Evolutionary conservation across 1,140 invertebrate genomes (phyloP).

Genomic region (Asobara japonica): DNA sequence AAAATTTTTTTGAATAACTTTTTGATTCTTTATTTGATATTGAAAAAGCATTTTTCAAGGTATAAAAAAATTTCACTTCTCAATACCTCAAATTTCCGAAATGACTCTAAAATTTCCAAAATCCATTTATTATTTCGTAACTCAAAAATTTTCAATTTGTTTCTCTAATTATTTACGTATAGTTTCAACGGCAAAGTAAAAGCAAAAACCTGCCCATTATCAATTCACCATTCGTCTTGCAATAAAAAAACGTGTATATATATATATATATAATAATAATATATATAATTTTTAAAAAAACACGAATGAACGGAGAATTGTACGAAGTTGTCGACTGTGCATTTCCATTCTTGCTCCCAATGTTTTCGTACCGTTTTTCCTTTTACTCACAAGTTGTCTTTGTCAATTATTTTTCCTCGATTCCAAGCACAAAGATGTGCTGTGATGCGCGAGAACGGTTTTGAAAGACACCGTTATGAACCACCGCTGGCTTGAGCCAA

Average conservation of each 20-base stretch:
- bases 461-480: slow-evolving; percentile 27
- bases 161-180: no score
- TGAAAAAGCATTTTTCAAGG: no score
- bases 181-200: no score
- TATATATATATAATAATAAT: no score
- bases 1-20: no score
- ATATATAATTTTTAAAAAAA: not conserved
- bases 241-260: not conserved
- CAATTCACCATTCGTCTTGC: not conserved
- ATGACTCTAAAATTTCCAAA: no score
- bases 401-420: slow-evolving; percentile 17
- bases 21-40: no score
- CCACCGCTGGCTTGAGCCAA: slow-evolving; percentile 16
- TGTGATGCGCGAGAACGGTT: slow-evolving; percentile 21
- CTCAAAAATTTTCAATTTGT: no score
- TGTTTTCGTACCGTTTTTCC: not conserved
- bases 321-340: not conserved
- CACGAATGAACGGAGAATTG: not conserved
- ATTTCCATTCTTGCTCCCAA: not conserved
- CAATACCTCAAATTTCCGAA: no score
- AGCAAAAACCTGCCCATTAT: no score
- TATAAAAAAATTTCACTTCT: no score
- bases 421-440: slow-evolving; percentile 12
- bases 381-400: not conserved
- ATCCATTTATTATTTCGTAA: no score